Base-by-base conservation (phyloP, 2,888 invertebrate species). In the Orthosia incerta region DNA sequence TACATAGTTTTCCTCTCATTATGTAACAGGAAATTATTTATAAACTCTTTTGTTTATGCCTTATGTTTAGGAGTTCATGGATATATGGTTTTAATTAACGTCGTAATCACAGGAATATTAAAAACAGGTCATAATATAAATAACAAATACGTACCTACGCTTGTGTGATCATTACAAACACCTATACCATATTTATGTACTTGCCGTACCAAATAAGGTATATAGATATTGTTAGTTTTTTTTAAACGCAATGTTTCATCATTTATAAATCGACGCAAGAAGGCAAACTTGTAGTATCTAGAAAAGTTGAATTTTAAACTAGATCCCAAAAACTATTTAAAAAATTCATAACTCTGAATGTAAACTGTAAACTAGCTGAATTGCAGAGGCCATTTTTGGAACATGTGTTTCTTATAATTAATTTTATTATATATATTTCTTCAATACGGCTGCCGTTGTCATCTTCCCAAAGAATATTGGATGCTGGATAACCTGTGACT, bases 381-480 rank as follows among this genome's bases (percentile, higher is more conserved):
- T n/a, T n/a, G n/a, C n/a, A n/a, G n/a, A n/a, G n/a, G n/a, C n/a
- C n/a, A n/a, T n/a, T n/a, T n/a, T n/a, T n/a, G n/a, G n/a, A n/a
- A n/a, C n/a, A n/a, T n/a, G n/a, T n/a, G n/a, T n/a, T n/a, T n/a
- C n/a, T n/a, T n/a, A n/a, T n/a, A n/a, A n/a, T n/a, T n/a, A n/a
- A n/a, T n/a, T n/a, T n/a, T n/a, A n/a, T n/a, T n/a, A n/a, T n/a
- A n/a, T n/a, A n/a, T n/a, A n/a, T n/a, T n/a, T n/a, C n/a, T n/a
- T n/a, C n/a, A n/a, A n/a, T n/a, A n/a, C n/a, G n/a, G n/a, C n/a
- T n/a, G n/a, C 86, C 90, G 1, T 73, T 57, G 0, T 87, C 84
- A 50, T 92, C 89, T 76, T 91, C 88, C 95, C 95, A 95, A 71
- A 83, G 86, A 26, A 95, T 91, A 3, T 72, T 84, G 3, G 95